Evolutionary conservation across 2,113 vertebrate species (phyloP).

Genomic region (Typhlomys cinereus): DNA sequence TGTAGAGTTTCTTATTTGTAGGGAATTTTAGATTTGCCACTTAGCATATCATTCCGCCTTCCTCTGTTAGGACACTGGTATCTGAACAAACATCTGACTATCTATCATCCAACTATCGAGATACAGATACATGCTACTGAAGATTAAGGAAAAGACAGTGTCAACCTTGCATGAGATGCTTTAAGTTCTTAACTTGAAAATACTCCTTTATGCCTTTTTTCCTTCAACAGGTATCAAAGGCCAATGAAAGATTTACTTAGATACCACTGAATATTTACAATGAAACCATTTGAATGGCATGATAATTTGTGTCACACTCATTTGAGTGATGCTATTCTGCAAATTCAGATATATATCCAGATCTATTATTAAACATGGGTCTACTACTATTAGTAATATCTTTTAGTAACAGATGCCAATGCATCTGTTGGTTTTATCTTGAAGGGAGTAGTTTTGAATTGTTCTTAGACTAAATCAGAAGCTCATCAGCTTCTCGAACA

Average conservation of each 20-base stretch:
- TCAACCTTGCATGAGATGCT: background rate
- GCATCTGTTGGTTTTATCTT: background rate
- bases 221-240: background rate
- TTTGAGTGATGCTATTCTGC: background rate
- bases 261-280: background rate
- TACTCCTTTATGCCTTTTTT: background rate
- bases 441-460: conserved; percentile 29
- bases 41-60: background rate
- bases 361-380: no score
- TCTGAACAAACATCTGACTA: background rate
- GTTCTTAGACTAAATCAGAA: conserved; percentile 37
- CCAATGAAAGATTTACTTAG: conserved; percentile 24
- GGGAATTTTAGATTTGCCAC: conserved; percentile 28
- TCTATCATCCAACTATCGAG: background rate
- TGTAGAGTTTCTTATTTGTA: background rate
- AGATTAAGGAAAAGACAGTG: conserved; percentile 18
- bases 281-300: conserved; percentile 14
- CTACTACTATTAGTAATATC: no score
- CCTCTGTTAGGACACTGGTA: background rate
- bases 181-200: conserved; percentile 40
- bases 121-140: background rate
- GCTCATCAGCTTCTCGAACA: conserved; percentile 3
- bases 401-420: background rate
- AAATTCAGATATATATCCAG: background rate
- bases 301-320: conserved; percentile 1